phyloP scores from a whole-genome alignment of 2,888 invertebrate species.

The Dryadula phaetusa region DNA sequence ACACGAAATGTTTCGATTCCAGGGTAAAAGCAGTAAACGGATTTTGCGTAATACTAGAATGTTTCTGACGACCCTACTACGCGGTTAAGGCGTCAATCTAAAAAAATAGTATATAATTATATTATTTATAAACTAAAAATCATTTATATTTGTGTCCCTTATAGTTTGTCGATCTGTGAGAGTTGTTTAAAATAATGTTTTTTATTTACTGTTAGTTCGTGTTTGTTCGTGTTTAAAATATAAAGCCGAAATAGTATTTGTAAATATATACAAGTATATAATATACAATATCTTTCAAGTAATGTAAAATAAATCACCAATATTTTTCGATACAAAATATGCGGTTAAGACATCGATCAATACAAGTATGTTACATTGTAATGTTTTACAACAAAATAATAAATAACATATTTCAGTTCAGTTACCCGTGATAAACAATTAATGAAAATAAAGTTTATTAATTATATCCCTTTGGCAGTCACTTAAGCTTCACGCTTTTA shows the following conservation, averaged over 20 bases:
- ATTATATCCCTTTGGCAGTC: not conserved
- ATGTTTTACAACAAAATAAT: conserved; percentile 16
- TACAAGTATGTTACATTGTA: not conserved
- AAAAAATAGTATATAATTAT: no score
- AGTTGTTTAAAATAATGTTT: not conserved
- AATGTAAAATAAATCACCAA: not conserved
- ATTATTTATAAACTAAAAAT: not conserved
- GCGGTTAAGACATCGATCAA: not conserved
- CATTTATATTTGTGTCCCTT: not conserved
- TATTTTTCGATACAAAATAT: not conserved
- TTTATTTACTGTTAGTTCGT: not conserved
- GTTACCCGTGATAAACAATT: conserved; percentile 8
- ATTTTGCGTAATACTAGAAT: no score
- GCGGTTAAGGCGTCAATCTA: no score
- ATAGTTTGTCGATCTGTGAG: not conserved
- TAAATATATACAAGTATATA: not conserved
- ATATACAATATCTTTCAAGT: not conserved
- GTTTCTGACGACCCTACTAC: no score
- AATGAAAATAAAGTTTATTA: conserved; percentile 11
- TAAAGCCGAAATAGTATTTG: not conserved
- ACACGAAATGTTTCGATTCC: no score
- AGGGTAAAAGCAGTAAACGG: no score
- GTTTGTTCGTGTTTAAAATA: not conserved
- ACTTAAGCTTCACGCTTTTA: no score
- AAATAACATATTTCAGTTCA: not conserved